Percentiles rank a stretch among this genome's conserved stretches.
Evolutionary conservation across 2,113 vertebrate species (phyloP).

Genomic region (Regulus satrapa): DNA sequence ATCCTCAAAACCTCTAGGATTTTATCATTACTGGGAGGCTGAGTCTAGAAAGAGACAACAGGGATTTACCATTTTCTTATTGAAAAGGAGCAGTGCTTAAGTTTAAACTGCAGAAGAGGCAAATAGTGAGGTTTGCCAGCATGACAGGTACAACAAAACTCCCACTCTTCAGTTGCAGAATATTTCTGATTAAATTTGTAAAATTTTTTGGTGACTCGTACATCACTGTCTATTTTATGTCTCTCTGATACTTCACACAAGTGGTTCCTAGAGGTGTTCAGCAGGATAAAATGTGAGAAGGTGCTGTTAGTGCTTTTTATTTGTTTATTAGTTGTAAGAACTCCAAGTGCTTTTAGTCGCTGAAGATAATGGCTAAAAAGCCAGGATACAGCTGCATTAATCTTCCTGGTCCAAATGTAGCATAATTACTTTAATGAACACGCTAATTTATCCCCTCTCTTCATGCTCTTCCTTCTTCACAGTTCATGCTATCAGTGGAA

Average conservation of each 20-base stretch:
- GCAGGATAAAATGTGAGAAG: background rate
- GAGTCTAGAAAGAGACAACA: background rate
- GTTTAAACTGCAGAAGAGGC: background rate
- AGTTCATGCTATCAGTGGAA: background rate
- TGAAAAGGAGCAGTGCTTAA: background rate
- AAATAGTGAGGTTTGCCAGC: background rate
- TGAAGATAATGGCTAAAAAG: constrained; percentile 12
- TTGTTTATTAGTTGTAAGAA: constrained; percentile 5
- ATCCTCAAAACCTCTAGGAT: too few species aligned
- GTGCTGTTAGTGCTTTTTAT: background rate
- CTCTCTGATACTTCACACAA: background rate
- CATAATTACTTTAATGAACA: constrained; percentile 16
- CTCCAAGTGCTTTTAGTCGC: background rate
- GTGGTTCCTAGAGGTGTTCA: background rate
- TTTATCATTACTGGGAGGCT: background rate
- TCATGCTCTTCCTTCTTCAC: background rate
- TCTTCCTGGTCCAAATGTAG: background rate
- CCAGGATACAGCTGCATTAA: background rate
- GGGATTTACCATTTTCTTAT: background rate
- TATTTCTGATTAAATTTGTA: background rate
- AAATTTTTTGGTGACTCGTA: background rate
- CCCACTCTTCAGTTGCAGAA: background rate
- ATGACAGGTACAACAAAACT: background rate
- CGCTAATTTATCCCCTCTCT: background rate
- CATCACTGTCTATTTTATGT: background rate